Evolutionary conservation across 2,113 vertebrate species (phyloP), one percentile per base, ranked within the genome.

Genomic region (Clarias magur): DNA sequence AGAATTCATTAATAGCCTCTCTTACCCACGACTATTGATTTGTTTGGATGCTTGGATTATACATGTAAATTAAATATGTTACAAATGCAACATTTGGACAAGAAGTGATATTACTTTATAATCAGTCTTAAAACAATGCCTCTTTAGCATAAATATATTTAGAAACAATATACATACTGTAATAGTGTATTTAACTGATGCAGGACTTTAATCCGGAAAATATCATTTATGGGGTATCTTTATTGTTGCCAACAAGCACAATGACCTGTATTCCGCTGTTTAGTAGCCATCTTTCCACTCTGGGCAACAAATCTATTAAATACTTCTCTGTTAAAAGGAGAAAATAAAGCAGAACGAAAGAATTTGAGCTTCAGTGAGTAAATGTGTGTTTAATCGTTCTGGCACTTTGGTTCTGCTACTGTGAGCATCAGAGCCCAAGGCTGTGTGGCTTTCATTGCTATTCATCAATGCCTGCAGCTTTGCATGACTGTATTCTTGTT

Each of bases 341-440:
- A 91, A 92, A 92, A 93, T 90, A 38, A 72, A 30, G 25, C 48
- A 78, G 48, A 23, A 81, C 0, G 21, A 25, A 19, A 25, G 5
- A 81, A 38, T 81, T 38, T 81, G 11, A 60, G 30, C 63, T 27
- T 25, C 73, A 84, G 10, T 53, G 68, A n/a, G 56, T 27, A 63
- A 53, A 21, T 60, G 3, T 85, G 93, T 89, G 91, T 90, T 88
- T 94, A 94, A 94, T 94, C 92, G 92, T 89, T 92, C 88, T 88
- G 53, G 85, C 87, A 86, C 89, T 80, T 89, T 89, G 89, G 90
- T 87, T 91, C 91, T 93, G 92, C 90, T 84, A 85, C 89, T 89
- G 87, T 91, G 91, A 75, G 63, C 90, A 87, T 86, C 75, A 82
- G 79, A 91, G 90, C 93, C 90, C 86, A 84, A n/a, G 87, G 94